Evolutionary conservation across 2,113 vertebrate genomes (phyloP), one percentile per base, ranked within the genome.

Genomic region (Sphyrna mokarran): DNA sequence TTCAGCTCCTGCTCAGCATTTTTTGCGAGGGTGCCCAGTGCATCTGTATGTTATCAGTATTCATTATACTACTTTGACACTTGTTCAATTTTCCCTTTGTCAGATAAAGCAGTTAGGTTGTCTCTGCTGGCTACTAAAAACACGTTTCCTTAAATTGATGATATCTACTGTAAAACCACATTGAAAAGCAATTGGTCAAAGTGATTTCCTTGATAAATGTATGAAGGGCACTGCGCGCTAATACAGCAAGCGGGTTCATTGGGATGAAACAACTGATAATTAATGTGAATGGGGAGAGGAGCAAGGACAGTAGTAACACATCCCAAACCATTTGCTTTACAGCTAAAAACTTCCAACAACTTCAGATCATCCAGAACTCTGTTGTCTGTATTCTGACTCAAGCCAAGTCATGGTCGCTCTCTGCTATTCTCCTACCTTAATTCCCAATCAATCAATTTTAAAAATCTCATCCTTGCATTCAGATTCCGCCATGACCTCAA

Each of bases 61-160:
- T 96, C 96, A 96, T 98, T 98, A 97, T 96, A 97, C 97, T 97
- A 97, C 97, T 97, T 97, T 96, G 97, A 97, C 97, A 97, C 96
- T 97, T 23, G 96, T 96, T 69, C 96, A 96, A 97, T 97, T 97
- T 98, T 97, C 97, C 98, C 97, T 89, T 96, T 98, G 97, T 97
- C 97, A 98, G 96, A 97, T 98, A 97, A 97, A 97, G 97, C 97
- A 98, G 97, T 98, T 98, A 98, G 97, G 96, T 96, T 96, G 97
- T 97, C 97, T 97, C 96, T 95, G 96, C 96, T 97, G 97, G 97
- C 96, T 96, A 97, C 96, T 96, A 97, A 97, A 97, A 98, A 97
- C 97, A 96, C 97, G 97, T 97, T 97, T 97, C 96, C 95, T 96
- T 96, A 97, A 97, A 97, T 96, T 97, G 97, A 97, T 97, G 97